A percentile compares a stretch with the other conserved stretches of the same genome.
Evolutionary conservation across 64 coral and sea anemone genomes (phyloP).

Genomic region (Pocillopora verrucosa): DNA sequence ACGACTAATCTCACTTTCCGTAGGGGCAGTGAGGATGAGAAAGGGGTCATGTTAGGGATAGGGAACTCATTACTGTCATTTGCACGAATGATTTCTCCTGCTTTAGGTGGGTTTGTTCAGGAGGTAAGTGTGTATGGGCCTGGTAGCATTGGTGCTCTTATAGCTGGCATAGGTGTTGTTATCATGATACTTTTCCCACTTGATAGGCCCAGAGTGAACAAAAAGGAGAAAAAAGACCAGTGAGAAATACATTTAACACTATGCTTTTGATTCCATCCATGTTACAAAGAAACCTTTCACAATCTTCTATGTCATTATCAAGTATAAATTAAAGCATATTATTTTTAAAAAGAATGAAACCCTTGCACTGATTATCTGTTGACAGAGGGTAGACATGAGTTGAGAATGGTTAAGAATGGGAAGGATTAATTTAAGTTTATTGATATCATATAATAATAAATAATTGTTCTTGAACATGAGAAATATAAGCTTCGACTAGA

Average conservation of each 20-base stretch:
- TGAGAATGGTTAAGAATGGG: too few species aligned
- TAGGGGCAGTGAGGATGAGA: constrained; percentile 71
- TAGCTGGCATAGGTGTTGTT: constrained; percentile 44
- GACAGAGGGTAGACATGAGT: too few species aligned
- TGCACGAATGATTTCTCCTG: constrained; percentile 93
- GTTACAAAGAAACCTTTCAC: too few species aligned
- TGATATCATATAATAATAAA: too few species aligned
- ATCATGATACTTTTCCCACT: constrained; percentile 20
- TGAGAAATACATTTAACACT: background rate
- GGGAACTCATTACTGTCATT: constrained; percentile 87
- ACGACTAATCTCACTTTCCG: constrained; percentile 78
- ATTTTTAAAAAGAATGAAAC: too few species aligned
- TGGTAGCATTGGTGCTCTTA: constrained; percentile 41
- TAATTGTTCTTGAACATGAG: too few species aligned
- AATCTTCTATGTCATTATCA: too few species aligned
- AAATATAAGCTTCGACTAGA: too few species aligned
- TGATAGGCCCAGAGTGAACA: background rate
- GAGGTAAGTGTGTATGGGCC: constrained; percentile 77
- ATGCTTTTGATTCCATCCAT: too few species aligned
- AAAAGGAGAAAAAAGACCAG: background rate
- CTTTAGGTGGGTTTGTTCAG: constrained; percentile 75
- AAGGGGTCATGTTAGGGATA: constrained; percentile 83
- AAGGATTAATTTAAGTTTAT: too few species aligned
- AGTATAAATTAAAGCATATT: too few species aligned
- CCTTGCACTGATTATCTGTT: too few species aligned